These are phyloP conservation scores for Andrena praecox DNA, from an alignment of 2,888 invertebrate genomes.

Conservation along the genomic window DNA sequence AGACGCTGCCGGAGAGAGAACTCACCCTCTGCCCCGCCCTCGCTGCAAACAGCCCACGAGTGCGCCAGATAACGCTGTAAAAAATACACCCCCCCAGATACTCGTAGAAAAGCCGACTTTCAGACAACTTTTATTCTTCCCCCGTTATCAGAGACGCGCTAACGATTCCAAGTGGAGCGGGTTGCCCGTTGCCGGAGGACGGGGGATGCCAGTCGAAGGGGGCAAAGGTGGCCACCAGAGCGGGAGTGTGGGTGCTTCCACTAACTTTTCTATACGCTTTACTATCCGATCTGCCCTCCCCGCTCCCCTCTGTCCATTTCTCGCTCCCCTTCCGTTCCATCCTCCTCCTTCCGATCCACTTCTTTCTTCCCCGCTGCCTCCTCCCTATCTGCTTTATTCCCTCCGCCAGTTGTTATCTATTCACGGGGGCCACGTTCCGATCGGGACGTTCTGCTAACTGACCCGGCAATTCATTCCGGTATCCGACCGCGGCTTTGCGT, in stretches of 20 bases:
- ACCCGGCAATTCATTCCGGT: slow-evolving; percentile 58
- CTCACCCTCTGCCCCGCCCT: slow-evolving; percentile 48
- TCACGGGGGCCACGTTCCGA: slow-evolving; percentile 65
- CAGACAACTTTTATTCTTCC: slow-evolving; percentile 78
- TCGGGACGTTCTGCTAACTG: slow-evolving; percentile 63
- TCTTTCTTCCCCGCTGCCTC: slow-evolving; percentile 25
- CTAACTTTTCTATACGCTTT: slow-evolving; percentile 70
- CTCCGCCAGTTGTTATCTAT: slow-evolving; percentile 66
- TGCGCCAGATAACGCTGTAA: slow-evolving; percentile 72
- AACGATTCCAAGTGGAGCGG: slow-evolving; percentile 71
- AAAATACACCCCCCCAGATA: slow-evolving; percentile 75
- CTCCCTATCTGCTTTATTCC: slow-evolving; percentile 46
- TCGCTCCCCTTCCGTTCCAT: not conserved
- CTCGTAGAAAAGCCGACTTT: slow-evolving; percentile 69
- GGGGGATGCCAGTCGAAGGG: slow-evolving; percentile 10
- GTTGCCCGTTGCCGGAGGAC: slow-evolving; percentile 22
- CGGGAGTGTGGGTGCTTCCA: slow-evolving; percentile 42
- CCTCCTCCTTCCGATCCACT: not conserved
- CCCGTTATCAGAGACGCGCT: slow-evolving; percentile 73
- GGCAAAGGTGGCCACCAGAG: slow-evolving; percentile 17
- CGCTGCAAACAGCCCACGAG: slow-evolving; percentile 69
- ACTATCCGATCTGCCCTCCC: slow-evolving; percentile 52
- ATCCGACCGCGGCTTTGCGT: slow-evolving; percentile 28
- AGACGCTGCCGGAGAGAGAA: slow-evolving; percentile 52
- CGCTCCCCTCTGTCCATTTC: not conserved